Percentiles rank a stretch among this genome's conserved stretches.
These are phyloP conservation scores for Luperina nickerlii DNA, from an alignment of 2,888 invertebrate genomes.

Conservation along the genomic window DNA sequence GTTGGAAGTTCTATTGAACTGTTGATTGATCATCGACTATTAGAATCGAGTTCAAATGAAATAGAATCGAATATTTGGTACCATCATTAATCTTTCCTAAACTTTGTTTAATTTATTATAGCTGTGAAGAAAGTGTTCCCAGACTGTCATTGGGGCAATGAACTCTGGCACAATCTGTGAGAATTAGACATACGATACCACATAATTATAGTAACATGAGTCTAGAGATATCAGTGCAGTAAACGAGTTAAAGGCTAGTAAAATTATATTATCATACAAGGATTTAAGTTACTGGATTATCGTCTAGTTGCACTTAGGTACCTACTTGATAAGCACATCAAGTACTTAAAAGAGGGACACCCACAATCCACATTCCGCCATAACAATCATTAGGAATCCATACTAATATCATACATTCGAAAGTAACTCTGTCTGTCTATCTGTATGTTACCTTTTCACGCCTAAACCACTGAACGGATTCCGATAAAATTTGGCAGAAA, in stretches of 20 bases:
- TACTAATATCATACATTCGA: too few species aligned
- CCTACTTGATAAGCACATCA: neutral
- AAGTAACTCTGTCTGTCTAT: too few species aligned
- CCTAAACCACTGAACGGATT: too few species aligned
- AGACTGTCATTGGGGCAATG: conserved; percentile 54
- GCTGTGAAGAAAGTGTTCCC: conserved; percentile 64
- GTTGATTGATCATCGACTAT: conserved; percentile 80
- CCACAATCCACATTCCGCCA: neutral
- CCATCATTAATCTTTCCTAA: conserved; percentile 78
- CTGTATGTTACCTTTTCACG: too few species aligned
- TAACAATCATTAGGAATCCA: neutral
- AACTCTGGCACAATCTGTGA: conserved; percentile 52
- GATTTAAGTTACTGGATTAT: conserved; percentile 23
- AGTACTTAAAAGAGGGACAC: neutral
- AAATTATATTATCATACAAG: conserved; percentile 27
- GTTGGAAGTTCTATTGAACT: conserved; percentile 64
- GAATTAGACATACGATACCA: conserved; percentile 55
- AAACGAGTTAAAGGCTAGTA: conserved; percentile 24
- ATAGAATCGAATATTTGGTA: conserved; percentile 73
- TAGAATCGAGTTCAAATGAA: conserved; percentile 75
- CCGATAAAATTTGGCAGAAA: too few species aligned
- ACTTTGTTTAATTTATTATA: conserved; percentile 71
- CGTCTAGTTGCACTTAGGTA: neutral
- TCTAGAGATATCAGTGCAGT: conserved; percentile 27
- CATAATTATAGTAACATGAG: conserved; percentile 53